phyloP scores from a whole-genome alignment of 2,797 vertebrate species.

The Alectoris magna region DNA sequence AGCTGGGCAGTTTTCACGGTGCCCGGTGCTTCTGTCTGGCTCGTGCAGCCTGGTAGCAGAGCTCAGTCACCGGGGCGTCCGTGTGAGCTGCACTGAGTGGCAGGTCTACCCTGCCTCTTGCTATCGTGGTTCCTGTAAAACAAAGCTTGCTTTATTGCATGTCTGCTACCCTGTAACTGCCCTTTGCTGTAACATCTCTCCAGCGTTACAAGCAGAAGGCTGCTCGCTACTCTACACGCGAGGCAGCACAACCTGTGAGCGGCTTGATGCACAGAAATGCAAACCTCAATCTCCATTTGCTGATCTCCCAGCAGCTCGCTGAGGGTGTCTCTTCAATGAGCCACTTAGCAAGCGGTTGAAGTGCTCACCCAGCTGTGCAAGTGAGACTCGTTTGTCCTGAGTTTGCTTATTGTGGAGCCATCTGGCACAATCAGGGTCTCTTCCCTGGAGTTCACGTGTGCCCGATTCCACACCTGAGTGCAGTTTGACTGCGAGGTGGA shows the following conservation, averaged over 20 bases:
- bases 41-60: not conserved
- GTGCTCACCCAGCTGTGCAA: accelerated
- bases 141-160: not conserved
- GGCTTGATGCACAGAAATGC: not conserved
- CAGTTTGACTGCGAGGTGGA: not conserved
- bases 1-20: not conserved
- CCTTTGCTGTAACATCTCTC: not conserved
- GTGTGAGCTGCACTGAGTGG: not conserved
- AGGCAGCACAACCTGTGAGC: not conserved
- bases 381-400: not conserved
- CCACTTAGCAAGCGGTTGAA: not conserved
- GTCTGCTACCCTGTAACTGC: accelerated
- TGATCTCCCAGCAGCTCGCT: not conserved
- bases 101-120: accelerated
- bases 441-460: not conserved
- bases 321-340: not conserved
- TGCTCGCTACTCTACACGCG: accelerated
- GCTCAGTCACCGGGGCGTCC: not conserved
- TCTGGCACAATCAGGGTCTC: accelerated
- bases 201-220: not conserved
- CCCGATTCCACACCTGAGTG: accelerated
- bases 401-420: not conserved
- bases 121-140: not conserved
- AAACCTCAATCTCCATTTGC: not conserved
- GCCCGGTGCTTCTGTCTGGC: not conserved